Percentiles rank a stretch among this genome's conserved stretches.
These are phyloP conservation scores for Philypnodon macrostomus DNA, from an alignment of 2,797 vertebrate genomes.

Conservation along the genomic window DNA sequence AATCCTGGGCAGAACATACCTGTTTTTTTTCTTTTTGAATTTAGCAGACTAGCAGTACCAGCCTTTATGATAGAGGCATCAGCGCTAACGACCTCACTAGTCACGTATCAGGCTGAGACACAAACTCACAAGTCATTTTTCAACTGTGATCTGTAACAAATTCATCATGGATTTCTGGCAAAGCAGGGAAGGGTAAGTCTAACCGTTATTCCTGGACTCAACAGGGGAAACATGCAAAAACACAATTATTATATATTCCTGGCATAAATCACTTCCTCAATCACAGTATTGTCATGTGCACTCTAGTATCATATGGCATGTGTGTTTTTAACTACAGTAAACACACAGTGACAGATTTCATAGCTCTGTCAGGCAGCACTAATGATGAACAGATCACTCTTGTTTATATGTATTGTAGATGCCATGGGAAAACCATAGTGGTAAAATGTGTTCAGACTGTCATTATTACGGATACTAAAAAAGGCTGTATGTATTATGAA, in stretches of 20 bases:
- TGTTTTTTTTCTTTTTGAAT: conserved; percentile 4
- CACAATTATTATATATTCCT: too few relatives aligned
- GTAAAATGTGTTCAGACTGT: too few relatives aligned
- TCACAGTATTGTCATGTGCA: neutral
- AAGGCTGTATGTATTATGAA: too few relatives aligned
- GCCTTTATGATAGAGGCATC: conserved; percentile 11
- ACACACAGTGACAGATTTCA: conserved; percentile 16
- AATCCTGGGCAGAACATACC: conserved; percentile 11
- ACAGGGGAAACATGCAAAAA: too few relatives aligned
- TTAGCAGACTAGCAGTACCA: conserved; percentile 1
- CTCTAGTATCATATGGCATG: neutral
- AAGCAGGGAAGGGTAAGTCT: too few relatives aligned
- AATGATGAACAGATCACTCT: conserved; percentile 24
- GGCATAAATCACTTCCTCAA: neutral
- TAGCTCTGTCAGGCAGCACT: conserved; percentile 6
- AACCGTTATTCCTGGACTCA: too few relatives aligned
- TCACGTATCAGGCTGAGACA: conserved; percentile 11
- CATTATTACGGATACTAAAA: too few relatives aligned
- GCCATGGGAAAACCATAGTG: neutral
- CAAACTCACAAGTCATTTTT: conserved; percentile 5
- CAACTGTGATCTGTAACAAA: conserved; percentile 3
- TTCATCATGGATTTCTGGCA: conserved; percentile 1
- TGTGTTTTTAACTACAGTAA: conserved; percentile 3
- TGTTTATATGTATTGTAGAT: neutral
- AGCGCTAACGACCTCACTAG: conserved; percentile 24